Percentiles rank a stretch among this genome's conserved stretches.
phyloP scores from a whole-genome alignment of 1,140 invertebrate genomes.

The Stegodyphus dumicola region DNA sequence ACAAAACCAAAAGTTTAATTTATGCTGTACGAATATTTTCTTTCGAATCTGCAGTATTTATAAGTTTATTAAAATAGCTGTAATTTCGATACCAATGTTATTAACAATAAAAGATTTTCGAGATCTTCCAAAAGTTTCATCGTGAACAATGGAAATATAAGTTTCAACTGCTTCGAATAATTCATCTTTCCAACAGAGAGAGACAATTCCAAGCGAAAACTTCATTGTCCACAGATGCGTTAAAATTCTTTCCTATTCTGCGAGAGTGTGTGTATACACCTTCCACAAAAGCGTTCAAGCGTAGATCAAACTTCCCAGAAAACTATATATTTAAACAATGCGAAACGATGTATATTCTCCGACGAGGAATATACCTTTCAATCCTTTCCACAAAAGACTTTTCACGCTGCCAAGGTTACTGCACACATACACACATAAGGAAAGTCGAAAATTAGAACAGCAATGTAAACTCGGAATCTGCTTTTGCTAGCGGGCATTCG shows the following conservation, averaged over 20 bases:
- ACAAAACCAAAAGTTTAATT: no score
- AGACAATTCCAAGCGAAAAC: no score
- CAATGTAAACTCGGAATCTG: conserved; percentile 45
- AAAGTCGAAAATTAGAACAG: conserved; percentile 56
- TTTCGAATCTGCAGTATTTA: no score
- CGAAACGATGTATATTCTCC: conserved; percentile 10
- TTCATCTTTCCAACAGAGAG: no score
- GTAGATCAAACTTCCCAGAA: conserved; percentile 7
- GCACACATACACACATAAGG: neutral
- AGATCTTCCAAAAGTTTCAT: no score
- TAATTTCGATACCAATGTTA: no score
- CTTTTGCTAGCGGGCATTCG: conserved; percentile 25
- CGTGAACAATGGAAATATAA: no score
- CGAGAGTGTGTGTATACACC: neutral
- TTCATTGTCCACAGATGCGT: conserved; percentile 17
- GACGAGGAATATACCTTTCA: neutral
- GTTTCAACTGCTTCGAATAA: no score
- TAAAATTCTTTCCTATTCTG: neutral
- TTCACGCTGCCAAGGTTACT: conserved; percentile 13
- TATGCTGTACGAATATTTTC: no score
- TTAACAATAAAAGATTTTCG: no score
- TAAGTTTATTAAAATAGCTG: no score
- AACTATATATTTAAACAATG: conserved; percentile 40
- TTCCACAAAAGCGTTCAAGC: conserved; percentile 37
- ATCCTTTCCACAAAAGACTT: conserved; percentile 22